Conservation (phyloP, 2,888 invertebrate genomes). For the Ceraclea dissimilis region DNA sequence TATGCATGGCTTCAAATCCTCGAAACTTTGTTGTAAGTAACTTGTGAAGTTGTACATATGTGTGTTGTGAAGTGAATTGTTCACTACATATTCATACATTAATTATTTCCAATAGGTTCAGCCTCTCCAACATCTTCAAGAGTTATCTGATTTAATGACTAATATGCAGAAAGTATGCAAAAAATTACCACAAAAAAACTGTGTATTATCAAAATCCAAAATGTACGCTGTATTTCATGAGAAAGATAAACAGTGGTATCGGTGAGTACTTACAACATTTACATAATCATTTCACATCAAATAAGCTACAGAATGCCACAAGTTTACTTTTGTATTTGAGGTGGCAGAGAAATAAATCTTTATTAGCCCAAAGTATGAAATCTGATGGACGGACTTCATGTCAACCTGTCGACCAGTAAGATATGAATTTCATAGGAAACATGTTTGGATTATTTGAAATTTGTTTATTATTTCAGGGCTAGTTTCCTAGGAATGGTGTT, state of each 20-base stretch:
- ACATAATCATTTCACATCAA: too few species aligned
- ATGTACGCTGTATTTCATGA: constrained; percentile 61
- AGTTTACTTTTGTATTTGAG: too few species aligned
- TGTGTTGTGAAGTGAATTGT: background rate
- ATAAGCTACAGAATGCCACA: too few species aligned
- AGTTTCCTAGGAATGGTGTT: constrained; percentile 45
- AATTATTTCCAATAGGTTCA: constrained; percentile 36
- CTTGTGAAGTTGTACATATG: background rate
- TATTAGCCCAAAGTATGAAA: too few species aligned
- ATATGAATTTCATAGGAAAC: too few species aligned
- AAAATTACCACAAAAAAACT: constrained; percentile 34
- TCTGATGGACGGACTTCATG: too few species aligned
- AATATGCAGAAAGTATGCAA: constrained; percentile 55
- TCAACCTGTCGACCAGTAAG: too few species aligned
- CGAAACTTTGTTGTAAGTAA: constrained; percentile 59
- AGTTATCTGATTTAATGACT: constrained; percentile 57
- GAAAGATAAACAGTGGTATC: constrained; percentile 63
- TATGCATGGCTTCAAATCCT: constrained; percentile 72
- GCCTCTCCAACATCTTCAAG: constrained; percentile 37
- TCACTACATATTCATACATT: background rate
- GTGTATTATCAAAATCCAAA: constrained; percentile 49
- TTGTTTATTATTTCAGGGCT: constrained; percentile 40
- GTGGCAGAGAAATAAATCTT: too few species aligned
- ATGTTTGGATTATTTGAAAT: too few species aligned
- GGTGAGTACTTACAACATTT: constrained; percentile 51